Conservation (phyloP, 2,113 vertebrate species). For the Pogonocichla stellata region DNA sequence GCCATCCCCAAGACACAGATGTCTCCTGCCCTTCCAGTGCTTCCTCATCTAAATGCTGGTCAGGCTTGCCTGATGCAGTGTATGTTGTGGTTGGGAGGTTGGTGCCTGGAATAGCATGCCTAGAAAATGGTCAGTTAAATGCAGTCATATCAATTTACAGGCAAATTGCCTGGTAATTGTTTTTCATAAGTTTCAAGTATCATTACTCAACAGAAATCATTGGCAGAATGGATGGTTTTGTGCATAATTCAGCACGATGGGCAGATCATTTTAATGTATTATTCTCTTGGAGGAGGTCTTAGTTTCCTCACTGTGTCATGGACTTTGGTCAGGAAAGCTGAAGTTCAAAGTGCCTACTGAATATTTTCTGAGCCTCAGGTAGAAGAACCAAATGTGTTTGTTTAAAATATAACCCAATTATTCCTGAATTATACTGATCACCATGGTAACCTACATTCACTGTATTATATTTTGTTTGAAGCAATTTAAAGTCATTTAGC, state of each 20-base stretch:
- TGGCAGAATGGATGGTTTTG: not conserved
- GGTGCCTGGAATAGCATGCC: not conserved
- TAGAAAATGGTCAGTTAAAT: not conserved
- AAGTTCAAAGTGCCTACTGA: not conserved
- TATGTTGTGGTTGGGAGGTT: not conserved
- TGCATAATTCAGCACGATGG: not conserved
- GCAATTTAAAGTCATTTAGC: conserved; percentile 31
- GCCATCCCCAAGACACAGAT: not conserved
- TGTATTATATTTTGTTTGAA: not conserved
- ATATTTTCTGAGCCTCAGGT: not conserved
- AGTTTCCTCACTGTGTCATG: not conserved
- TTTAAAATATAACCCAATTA: conserved; percentile 29
- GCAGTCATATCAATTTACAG: not conserved
- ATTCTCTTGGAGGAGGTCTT: not conserved
- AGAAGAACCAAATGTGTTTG: not conserved
- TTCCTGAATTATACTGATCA: not conserved
- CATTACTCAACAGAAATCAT: not conserved
- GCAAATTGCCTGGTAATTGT: not conserved
- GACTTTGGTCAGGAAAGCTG: not conserved
- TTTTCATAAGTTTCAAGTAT: not conserved
- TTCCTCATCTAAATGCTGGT: not conserved
- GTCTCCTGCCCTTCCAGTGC: not conserved
- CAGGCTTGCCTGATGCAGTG: not conserved
- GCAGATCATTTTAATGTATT: not conserved
- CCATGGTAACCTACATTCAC: conserved; percentile 22